Evolutionary conservation across 2,113 vertebrate genomes (phyloP), one percentile per base, ranked within the genome.

Genomic region (Conger conger): DNA sequence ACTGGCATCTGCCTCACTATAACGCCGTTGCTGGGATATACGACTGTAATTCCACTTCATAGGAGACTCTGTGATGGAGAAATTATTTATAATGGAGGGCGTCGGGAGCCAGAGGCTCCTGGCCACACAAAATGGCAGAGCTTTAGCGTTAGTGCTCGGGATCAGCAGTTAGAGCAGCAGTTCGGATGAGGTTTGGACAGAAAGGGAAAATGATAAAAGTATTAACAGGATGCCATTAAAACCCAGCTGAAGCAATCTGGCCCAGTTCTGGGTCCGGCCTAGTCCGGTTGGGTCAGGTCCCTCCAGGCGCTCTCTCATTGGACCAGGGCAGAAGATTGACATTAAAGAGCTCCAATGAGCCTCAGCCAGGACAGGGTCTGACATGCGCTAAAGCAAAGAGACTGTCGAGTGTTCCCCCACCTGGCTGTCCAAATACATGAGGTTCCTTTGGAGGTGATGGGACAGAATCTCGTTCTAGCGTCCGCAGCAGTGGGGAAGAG

Each of bases 391-490:
- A 73, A 11, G 68, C 68, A 84, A 77, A 36, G 54, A 38, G 38
- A 77, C 33, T n/a, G 45, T 37, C 36, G 42, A 42, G n/a, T 30
- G 30, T 82, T 83, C 79, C 92, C 98, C 98, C 97, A 99, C 98
- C 98, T 99, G 98, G 92, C 96, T 96, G 90, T 99, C 97, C 95
- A 99, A 95, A 96, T 97, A 98, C 88, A 97, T 92, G 93, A 98
- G 97, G 94, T 96, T 99, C 96, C 98, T 98, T 95, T 99, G 98
- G 82, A 99, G 98, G 93, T 99, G 98, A 95, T 99, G 98, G 78
- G 96, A 97, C 86, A 99, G 97, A 93, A 99, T 97, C 92, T 99
- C 98, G 93, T 95, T 98, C 98, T 99, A 96, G 91, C 87, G 95
- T 95, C 1, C 88, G 87, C 54, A 57, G 90, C 93, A 91, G 91